Evolutionary conservation across 2,113 vertebrate species (phyloP).

Genomic region (Saccopteryx leptura): DNA sequence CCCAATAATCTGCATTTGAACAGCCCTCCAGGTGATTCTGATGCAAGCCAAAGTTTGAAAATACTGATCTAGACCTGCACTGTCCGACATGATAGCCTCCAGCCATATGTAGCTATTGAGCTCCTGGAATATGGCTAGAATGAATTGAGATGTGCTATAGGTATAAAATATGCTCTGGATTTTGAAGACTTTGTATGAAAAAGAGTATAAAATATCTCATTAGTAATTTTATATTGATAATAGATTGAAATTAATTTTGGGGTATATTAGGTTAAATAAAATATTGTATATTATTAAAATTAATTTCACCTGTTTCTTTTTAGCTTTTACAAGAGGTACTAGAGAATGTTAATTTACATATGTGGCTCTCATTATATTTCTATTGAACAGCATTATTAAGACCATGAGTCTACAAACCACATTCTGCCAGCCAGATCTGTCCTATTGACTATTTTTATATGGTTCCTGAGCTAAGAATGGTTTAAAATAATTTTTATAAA

Average conservation of each 20-base stretch:
- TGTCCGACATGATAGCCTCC: background rate
- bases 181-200: background rate
- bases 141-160: background rate
- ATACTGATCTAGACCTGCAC: background rate
- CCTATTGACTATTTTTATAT: background rate
- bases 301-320: constrained; percentile 22
- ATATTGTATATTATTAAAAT: background rate
- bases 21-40: background rate
- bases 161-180: background rate
- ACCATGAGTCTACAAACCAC: background rate
- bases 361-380: background rate
- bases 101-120: background rate
- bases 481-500: constrained; percentile 18
- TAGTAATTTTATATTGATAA: background rate
- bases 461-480: background rate
- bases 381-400: background rate
- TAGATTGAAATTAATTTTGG: constrained; percentile 14
- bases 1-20: background rate
- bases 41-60: background rate
- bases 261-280: constrained; percentile 19
- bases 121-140: background rate
- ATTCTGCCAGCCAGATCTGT: background rate
- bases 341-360: background rate
- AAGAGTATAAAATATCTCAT: background rate
- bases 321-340: background rate